A percentile compares a stretch with the other conserved stretches of the same genome.
Evolutionary conservation across 2,888 invertebrate species (phyloP).

Genomic region (Strigamia transsilvanica): DNA sequence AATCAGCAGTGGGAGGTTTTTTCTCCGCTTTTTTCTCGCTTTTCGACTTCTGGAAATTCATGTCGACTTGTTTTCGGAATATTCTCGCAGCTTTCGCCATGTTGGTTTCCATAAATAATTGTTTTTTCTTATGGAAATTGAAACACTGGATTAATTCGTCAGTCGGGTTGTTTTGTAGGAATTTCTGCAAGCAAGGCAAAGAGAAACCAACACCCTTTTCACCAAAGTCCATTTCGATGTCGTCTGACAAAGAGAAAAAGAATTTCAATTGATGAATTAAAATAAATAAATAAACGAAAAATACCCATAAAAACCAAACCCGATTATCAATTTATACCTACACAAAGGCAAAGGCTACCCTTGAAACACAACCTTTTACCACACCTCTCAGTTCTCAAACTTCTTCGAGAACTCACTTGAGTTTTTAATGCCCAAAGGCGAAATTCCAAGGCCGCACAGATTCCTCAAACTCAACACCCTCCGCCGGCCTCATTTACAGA

Average conservation of each 20-base stretch:
- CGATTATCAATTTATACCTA: constrained; percentile 16
- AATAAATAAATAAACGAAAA: too few species aligned
- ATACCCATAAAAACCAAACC: background rate
- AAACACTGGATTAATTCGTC: constrained; percentile 3
- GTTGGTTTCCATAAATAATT: background rate
- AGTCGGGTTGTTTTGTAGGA: background rate
- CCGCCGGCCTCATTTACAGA: constrained; percentile 1
- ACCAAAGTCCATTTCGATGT: background rate
- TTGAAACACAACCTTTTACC: background rate
- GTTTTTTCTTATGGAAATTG: constrained; percentile 11
- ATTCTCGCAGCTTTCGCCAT: background rate
- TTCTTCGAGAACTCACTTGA: background rate
- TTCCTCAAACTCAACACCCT: background rate
- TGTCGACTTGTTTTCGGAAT: background rate
- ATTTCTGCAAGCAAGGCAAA: background rate
- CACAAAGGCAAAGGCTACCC: constrained; percentile 24
- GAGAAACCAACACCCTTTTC: background rate
- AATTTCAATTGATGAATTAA: background rate
- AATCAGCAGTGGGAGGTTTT: background rate
- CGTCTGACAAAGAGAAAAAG: background rate
- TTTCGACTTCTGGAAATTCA: background rate
- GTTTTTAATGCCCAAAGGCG: constrained; percentile 10
- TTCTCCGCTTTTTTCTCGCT: background rate
- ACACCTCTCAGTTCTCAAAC: background rate
- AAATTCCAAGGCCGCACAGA: constrained; percentile 22